Evolutionary conservation across 35 echinoderm and acorn worm genomes (phyloP).

Genomic region (Lytechinus variegatus): DNA sequence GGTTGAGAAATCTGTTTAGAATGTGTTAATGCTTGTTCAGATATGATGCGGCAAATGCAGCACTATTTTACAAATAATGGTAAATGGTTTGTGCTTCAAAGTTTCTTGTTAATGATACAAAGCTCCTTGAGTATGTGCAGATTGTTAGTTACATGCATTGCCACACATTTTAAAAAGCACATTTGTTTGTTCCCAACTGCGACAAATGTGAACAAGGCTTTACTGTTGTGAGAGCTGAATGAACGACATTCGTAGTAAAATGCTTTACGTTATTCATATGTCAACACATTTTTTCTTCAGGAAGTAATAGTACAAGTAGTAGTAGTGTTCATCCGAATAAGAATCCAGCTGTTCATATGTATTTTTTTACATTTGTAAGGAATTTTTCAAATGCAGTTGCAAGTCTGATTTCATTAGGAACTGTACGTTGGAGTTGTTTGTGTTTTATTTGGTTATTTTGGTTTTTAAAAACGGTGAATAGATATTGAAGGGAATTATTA

Average conservation of each 20-base stretch:
- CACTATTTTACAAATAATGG: no score
- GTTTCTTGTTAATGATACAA: no score
- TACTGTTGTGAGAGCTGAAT: neutral
- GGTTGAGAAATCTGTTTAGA: neutral
- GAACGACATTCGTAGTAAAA: neutral
- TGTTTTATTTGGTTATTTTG: neutral
- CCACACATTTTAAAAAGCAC: no score
- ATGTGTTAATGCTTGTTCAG: neutral
- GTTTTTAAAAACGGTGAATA: neutral
- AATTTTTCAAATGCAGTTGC: neutral
- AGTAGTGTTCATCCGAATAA: neutral
- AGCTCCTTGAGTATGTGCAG: no score
- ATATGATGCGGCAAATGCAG: no score
- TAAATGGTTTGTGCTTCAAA: no score
- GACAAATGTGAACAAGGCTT: neutral
- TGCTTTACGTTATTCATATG: neutral
- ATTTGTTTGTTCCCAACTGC: no score
- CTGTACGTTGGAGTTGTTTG: neutral
- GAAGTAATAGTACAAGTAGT: neutral
- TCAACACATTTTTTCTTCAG: neutral
- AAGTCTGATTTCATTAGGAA: neutral
- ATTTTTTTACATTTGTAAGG: neutral
- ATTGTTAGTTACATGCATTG: no score
- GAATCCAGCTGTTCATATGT: neutral
- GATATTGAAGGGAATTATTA: neutral